phyloP scores from a whole-genome alignment of 37 sponge, comb jelly and placozoan species.

The Dysidea cf. avara region DNA sequence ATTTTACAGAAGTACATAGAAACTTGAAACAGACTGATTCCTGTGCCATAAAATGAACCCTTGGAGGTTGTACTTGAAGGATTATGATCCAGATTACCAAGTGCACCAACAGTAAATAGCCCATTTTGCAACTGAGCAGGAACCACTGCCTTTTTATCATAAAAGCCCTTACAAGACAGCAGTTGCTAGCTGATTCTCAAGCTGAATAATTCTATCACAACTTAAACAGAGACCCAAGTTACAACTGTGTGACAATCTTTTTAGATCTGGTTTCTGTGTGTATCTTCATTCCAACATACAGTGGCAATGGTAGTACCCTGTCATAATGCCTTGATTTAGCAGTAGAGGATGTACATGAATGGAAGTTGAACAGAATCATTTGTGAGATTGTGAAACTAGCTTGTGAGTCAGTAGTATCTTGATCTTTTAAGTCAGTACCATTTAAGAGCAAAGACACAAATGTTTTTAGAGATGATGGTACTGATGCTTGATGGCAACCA shows the following conservation, averaged over 20 bases:
- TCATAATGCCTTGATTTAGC: constrained; percentile 1
- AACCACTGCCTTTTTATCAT: too few relatives aligned
- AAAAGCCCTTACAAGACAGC: too few relatives aligned
- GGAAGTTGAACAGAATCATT: constrained; percentile 21
- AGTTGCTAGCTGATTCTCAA: constrained; percentile 31
- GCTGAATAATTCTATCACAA: constrained; percentile 1
- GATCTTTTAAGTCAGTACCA: constrained; percentile 7
- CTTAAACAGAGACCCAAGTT: constrained; percentile 17
- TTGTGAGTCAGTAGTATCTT: constrained; percentile 19
- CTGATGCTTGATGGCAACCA: constrained; percentile 19
- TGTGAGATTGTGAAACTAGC: constrained; percentile 18
- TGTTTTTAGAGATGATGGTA: constrained; percentile 9
- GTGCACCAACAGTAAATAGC: too few relatives aligned
- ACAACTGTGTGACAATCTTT: constrained; percentile 19
- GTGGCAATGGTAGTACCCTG: constrained; percentile 6
- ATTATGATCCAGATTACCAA: too few relatives aligned
- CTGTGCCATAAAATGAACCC: too few relatives aligned
- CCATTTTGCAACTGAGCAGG: too few relatives aligned
- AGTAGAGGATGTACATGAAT: constrained; percentile 2
- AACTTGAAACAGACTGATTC: too few relatives aligned
- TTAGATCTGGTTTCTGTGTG: constrained; percentile 24
- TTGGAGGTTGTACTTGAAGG: too few relatives aligned
- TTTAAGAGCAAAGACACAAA: constrained; percentile 9
- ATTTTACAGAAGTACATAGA: too few relatives aligned
- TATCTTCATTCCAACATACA: constrained; percentile 16